Base-by-base conservation (phyloP, 2,888 invertebrate genomes). In the Malthinus seriepunctatus region DNA sequence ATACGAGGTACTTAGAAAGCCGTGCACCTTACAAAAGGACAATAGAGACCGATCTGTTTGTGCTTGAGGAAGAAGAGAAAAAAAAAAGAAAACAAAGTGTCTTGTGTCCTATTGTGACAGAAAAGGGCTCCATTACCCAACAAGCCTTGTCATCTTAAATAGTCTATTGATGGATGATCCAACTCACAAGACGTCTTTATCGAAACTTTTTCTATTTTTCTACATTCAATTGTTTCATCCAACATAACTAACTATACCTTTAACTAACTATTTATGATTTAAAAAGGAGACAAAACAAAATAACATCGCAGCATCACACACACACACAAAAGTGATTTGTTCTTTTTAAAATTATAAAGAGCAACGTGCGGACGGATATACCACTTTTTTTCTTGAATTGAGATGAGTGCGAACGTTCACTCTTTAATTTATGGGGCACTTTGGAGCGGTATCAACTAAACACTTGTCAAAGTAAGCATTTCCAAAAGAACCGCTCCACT, bases 341-440 rank as follows among this genome's bases (percentile, higher is more conserved):
- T 46, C 15, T 33, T 46, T 32, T 11, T 32, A 11, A 14, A n/a
- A 14, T 4, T 34, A 35, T 48, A 34, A 48, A 51, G 51, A 60
- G 54, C 51, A 47, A 50, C 47, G 51, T 51, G 62, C 42, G 55
- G 62, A 62, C 62, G 57, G 62, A 62, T 58, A 55, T 58, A 62
- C 55, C 37, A 51, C 51, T 33, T 35, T 58, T n/a, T 57, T 54
- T 62, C 55, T 51, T 59, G 46, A 49, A 45, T 46, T 38, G 44
- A 34, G 50, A 51, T 53, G 62, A 63, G 63, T 65, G 63, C 58
- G 63, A 62, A 65, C 58, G 62, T 63, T 58, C 60, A 38, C 55
- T 52, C 39, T 48, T 51, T 63, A 65, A 65, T 65, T 65, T 65
- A 65, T 65, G 63, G 49, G 51, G 61, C 62, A 63, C 65, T 65